A percentile compares a stretch with the other conserved stretches of the same genome.
phyloP scores from a whole-genome alignment of 2,113 vertebrate species.

The Sapayoa aenigma region DNA sequence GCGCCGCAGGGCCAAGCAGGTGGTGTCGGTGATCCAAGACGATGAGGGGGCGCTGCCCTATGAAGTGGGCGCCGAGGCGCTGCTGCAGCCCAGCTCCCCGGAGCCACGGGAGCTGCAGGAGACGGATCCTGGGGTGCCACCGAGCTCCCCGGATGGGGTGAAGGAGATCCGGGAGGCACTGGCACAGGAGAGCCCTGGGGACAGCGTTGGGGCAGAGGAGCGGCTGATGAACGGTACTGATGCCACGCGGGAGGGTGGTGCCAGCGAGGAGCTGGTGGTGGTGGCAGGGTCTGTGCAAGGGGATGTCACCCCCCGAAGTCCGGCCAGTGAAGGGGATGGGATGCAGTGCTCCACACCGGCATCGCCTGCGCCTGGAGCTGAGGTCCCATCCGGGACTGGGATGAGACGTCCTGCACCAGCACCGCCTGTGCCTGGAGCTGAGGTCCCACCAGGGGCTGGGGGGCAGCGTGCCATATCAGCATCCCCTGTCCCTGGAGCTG shows the following conservation, averaged over 20 bases:
- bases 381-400: background rate
- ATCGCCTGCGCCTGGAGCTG: rapidly evolving
- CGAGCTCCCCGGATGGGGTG: slow-evolving; percentile 72
- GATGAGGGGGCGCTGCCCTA: slow-evolving; percentile 75
- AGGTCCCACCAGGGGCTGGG: background rate
- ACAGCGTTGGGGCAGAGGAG: background rate
- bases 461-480: rapidly evolving
- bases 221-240: slow-evolving; percentile 63
- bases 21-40: slow-evolving; percentile 91
- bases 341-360: background rate
- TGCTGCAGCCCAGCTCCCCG: slow-evolving; percentile 75
- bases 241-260: background rate
- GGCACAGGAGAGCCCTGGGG: slow-evolving; percentile 65
- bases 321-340: background rate
- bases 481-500: background rate
- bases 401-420: rapidly evolving
- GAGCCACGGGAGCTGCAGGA: background rate
- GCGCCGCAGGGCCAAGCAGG: slow-evolving; percentile 82
- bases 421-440: background rate
- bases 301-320: slow-evolving; percentile 61
- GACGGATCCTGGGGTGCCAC: background rate
- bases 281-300: background rate
- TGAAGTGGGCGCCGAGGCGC: slow-evolving; percentile 72
- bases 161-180: slow-evolving; percentile 76
- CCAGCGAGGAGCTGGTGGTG: background rate